These are phyloP conservation scores for Amazona finschi DNA, from an alignment of 2,797 vertebrate genomes.

Conservation along the genomic window DNA sequence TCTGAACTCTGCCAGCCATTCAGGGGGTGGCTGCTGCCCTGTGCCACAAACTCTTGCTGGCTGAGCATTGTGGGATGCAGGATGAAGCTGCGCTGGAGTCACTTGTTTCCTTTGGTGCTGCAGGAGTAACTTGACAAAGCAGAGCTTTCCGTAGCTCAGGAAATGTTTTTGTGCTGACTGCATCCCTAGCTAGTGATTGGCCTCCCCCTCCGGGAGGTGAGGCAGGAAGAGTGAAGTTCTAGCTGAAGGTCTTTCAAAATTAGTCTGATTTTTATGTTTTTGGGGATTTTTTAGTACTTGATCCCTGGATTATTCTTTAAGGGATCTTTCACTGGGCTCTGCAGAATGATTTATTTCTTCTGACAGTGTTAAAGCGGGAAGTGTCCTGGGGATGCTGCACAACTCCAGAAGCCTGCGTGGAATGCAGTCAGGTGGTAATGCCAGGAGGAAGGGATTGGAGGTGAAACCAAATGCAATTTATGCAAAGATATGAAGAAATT, in stretches of 20 bases:
- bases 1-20: not conserved
- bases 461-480: not conserved
- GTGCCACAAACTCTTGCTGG: not conserved
- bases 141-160: not conserved
- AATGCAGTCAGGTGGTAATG: not conserved
- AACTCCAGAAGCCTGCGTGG: not conserved
- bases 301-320: not conserved
- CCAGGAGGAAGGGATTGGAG: not conserved
- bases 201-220: not conserved
- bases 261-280: not conserved
- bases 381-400: not conserved
- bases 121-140: not conserved
- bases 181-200: not conserved
- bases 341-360: not conserved
- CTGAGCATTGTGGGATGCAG: not conserved
- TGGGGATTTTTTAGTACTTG: fast-evolving
- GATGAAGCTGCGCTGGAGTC: not conserved
- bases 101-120: not conserved
- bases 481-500: not conserved
- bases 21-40: not conserved
- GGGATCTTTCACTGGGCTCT: not conserved
- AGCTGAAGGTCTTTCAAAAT: not conserved
- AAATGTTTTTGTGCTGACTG: slow-evolving; percentile 10
- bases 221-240: not conserved
- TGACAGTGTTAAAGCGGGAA: not conserved